Evolutionary conservation across 2,113 vertebrate species (phyloP), one percentile per base, ranked within the genome.

Genomic region (Apus apus): DNA sequence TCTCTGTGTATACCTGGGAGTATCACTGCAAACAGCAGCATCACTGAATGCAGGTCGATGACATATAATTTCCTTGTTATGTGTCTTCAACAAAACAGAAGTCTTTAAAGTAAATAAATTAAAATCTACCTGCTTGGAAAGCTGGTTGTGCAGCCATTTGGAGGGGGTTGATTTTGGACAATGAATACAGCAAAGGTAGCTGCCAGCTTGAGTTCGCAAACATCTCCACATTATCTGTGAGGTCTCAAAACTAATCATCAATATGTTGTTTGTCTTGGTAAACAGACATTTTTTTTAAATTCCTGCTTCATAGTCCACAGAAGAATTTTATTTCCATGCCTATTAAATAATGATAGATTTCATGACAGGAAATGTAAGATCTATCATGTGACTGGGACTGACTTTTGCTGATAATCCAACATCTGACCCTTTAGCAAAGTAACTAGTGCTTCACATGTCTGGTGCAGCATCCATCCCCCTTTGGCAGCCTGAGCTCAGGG

Each of bases 291-390:
- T 93, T 95, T 85, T 11, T 91, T 89, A 94, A 72, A 93, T 86
- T 81, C 65, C 76, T 87, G 60, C 77, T 91, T 95, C 89, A 73
- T 66, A 93, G 85, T 88, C 78, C 82, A 84, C 56, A 92, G 71
- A 96, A 96, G 45, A 88, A 96, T 89, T 95, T 97, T 13, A 97
- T 87, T 97, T 97, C 85, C 56, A 61, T 68, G 90, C 78, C 84
- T 94, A 93, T 92, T 97, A 89, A 97, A 97, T 96, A 97, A 97
- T 82, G 62, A 97, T 94, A 64, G 93, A 96, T 97, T 98, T 96
- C 94, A 91, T 96, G 94, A 96, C 91, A 97, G 91, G 22, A 96
- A 89, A 95, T 93, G 91, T 95, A 97, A 96, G 64, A 87, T 78
- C 67, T 84, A 10, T 64, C 86, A 76, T 25, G 65, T 94, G 97